These are phyloP conservation scores for Babylonia areolata DNA, from an alignment of 1,140 invertebrate species.

Conservation along the genomic window DNA sequence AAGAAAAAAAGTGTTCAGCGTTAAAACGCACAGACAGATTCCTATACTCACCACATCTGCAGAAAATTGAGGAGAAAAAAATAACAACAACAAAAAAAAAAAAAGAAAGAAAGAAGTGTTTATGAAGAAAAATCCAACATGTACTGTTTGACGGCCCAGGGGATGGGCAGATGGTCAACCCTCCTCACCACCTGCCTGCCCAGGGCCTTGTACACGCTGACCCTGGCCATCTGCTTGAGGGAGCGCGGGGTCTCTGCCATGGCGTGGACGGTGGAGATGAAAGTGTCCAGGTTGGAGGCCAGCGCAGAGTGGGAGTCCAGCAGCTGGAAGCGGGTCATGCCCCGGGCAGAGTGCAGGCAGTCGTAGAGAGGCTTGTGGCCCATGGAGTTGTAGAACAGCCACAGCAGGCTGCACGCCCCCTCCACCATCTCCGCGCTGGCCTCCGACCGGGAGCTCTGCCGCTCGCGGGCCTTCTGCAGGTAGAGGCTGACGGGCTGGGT, in stretches of 20 bases:
- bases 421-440: conserved; percentile 53
- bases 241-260: conserved; percentile 66
- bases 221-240: conserved; percentile 67
- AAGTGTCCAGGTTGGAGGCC: conserved; percentile 48
- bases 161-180: conserved; percentile 65
- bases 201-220: conserved; percentile 70
- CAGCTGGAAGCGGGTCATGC: conserved; percentile 62
- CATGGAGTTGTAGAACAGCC: conserved; percentile 73
- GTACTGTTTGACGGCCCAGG: conserved; percentile 64
- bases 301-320: conserved; percentile 20
- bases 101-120: no score
- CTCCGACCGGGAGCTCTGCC: conserved; percentile 23
- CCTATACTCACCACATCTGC: not conserved
- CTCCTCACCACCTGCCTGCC: conserved; percentile 56
- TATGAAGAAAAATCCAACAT: conserved; percentile 61
- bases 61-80: no score
- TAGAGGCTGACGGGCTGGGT: conserved; percentile 70
- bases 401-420: conserved; percentile 60
- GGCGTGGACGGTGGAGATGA: conserved; percentile 57
- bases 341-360: conserved; percentile 64
- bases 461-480: conserved; percentile 64
- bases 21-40: not conserved
- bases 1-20: not conserved
- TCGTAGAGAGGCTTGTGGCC: conserved; percentile 65
- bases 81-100: no score